phyloP scores from a whole-genome alignment of 2,888 invertebrate genomes.

The Agrochola macilenta region DNA sequence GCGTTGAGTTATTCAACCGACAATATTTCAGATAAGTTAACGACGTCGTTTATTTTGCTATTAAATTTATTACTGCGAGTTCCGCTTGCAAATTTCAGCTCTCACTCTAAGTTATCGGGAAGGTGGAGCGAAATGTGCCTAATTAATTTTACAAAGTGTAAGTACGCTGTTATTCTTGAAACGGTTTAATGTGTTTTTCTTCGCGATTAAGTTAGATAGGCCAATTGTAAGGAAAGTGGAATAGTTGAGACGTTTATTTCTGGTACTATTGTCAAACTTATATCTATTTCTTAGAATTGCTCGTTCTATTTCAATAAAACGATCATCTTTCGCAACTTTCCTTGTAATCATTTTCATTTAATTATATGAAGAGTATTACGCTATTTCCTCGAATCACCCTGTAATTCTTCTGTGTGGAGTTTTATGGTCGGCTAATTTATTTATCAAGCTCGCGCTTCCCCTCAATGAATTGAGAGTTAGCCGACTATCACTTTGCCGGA shows the following conservation, averaged over 20 bases:
- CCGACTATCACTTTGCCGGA: conserved; percentile 52
- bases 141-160: conserved; percentile 66
- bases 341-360: conserved; percentile 51
- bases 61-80: conserved; percentile 75
- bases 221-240: conserved; percentile 28
- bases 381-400: conserved; percentile 46
- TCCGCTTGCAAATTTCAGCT: conserved; percentile 70
- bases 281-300: conserved; percentile 3
- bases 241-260: conserved; percentile 21
- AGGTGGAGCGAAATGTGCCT: conserved; percentile 68
- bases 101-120: conserved; percentile 71
- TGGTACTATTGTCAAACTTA: background rate
- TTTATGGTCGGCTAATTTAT: conserved; percentile 59
- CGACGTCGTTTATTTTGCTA: conserved; percentile 76
- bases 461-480: conserved; percentile 59
- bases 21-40: conserved; percentile 78
- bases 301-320: conserved; percentile 36
- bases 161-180: conserved; percentile 62
- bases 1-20: conserved; percentile 75
- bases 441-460: conserved; percentile 55
- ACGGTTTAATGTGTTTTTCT: conserved; percentile 57
- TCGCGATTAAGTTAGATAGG: conserved; percentile 40
- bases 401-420: conserved; percentile 57
- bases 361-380: conserved; percentile 50
- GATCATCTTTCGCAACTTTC: conserved; percentile 16